Conservation (phyloP, 2,113 vertebrate genomes). For the Hippocampus abdominalis region DNA sequence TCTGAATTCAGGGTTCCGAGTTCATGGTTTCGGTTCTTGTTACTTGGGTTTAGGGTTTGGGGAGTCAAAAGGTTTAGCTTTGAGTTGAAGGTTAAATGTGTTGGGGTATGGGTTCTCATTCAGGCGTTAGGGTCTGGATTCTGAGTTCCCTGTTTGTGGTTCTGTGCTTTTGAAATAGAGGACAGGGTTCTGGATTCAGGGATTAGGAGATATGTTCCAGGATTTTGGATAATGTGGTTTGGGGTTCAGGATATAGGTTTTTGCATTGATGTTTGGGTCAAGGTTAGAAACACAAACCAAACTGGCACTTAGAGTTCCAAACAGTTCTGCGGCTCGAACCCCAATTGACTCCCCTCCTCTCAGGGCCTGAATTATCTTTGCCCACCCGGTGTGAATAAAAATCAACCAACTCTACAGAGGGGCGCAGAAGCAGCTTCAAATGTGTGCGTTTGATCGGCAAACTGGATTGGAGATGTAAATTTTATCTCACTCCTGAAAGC, state of each 20-base stretch:
- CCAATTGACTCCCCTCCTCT: slow-evolving; percentile 3
- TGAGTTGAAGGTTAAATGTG: neutral
- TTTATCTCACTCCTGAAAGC: slow-evolving; percentile 35
- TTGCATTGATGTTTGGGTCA: neutral
- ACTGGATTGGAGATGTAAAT: slow-evolving; percentile 29
- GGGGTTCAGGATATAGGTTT: too few relatives aligned
- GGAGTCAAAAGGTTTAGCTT: too few relatives aligned
- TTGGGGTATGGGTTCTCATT: too few relatives aligned
- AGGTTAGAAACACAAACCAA: neutral
- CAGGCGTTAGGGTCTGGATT: too few relatives aligned
- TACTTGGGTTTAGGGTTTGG: neutral
- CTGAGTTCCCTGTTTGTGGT: too few relatives aligned
- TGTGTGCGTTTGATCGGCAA: slow-evolving; percentile 1
- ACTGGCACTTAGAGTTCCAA: neutral
- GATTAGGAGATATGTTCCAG: too few relatives aligned
- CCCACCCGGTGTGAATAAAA: neutral
- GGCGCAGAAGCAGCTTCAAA: neutral
- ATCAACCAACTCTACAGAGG: neutral
- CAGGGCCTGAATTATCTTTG: slow-evolving; percentile 7
- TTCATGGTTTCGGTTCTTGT: neutral
- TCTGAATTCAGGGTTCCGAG: too few relatives aligned
- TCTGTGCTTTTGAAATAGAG: too few relatives aligned
- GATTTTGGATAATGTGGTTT: neutral
- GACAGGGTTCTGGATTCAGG: too few relatives aligned
- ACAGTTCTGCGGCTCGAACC: slow-evolving; percentile 2